Base-by-base conservation (phyloP, 2,888 invertebrate species). In the Tachina grossa region DNA sequence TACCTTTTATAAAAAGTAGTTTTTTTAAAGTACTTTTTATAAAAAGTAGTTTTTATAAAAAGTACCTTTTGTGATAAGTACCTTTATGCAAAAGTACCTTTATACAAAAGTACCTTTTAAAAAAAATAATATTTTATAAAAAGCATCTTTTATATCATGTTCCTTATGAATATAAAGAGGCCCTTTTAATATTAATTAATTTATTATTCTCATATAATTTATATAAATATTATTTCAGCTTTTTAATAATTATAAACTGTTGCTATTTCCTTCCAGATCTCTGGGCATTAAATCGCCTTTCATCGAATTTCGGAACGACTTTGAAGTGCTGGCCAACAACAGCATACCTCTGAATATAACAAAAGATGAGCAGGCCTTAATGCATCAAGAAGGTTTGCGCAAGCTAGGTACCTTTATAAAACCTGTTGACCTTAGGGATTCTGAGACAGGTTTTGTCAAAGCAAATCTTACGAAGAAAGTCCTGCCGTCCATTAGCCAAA, bases 231-330 rank as follows among this genome's bases (percentile, higher is more conserved):
- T 2, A 31, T 31, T 31, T 5, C 31, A 31, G 31, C 6, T 6
- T 31, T 10, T 4, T 9, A 57, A 57, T 9, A 57, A 6, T 31
- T 14, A 9, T 39, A n/a, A 31, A 16, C 31, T 39, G 2, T 13
- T 14, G 10, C 19, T 61, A 6, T 19, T 77, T n/a, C 59, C 16
- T 79, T 89, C 3, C 87, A 93, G 93, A 80, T 91, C 90, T 16
- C 89, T 93, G n/a, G 93, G 93, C 2, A 76, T 92, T 9, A 92
- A 91, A 86, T 93, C 93, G 49, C 93, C 93, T 3, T 93, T 93
- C 76, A 92, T 93, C 79, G 92, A 93, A 85, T 93, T 93, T 83
- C 90, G 89, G 61, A 89, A 90, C 45, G 91, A 92, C 49, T 88
- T 90, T 13, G 93, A 93, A 88, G 87, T 91, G 75, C 87, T 93